A percentile compares a stretch with the other conserved stretches of the same genome.
Conservation (phyloP, 2,113 vertebrate species). For the Nesogale talazaci region DNA sequence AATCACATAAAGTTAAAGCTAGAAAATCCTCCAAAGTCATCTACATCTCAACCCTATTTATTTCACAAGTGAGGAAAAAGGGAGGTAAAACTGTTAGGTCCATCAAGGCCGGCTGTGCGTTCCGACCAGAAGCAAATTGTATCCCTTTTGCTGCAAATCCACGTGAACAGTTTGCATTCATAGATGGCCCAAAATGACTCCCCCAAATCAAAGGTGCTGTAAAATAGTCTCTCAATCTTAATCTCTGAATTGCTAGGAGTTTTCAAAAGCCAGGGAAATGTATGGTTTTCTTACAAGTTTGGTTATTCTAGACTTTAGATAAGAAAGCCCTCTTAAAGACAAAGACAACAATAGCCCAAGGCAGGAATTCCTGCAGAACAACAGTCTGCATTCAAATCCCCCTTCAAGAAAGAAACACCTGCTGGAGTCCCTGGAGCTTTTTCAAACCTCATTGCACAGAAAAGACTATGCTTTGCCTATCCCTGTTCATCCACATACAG, state of each 20-base stretch:
- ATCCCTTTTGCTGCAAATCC: neutral
- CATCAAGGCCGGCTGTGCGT: neutral
- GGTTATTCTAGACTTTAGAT: neutral
- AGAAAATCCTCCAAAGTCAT: slow-evolving; percentile 34
- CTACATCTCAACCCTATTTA: slow-evolving; percentile 1
- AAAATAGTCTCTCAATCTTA: slow-evolving; percentile 30
- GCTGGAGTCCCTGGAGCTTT: slow-evolving; percentile 30
- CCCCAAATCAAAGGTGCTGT: slow-evolving; percentile 36
- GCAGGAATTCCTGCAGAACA: slow-evolving; percentile 22
- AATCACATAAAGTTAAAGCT: neutral
- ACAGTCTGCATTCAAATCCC: slow-evolving; percentile 42
- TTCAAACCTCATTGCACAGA: slow-evolving; percentile 44
- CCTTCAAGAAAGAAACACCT: neutral
- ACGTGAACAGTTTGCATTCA: neutral
- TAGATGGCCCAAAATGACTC: neutral
- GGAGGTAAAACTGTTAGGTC: neutral
- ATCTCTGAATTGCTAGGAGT: neutral
- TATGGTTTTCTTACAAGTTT: slow-evolving; percentile 20
- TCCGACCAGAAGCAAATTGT: slow-evolving; percentile 3
- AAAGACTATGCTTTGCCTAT: slow-evolving; percentile 8
- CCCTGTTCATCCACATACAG: neutral
- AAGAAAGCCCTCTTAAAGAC: slow-evolving; percentile 38
- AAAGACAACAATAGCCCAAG: slow-evolving; percentile 49
- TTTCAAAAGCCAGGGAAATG: neutral
- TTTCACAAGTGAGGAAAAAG: neutral